Evolutionary conservation across 2,797 vertebrate genomes (phyloP), one percentile per base, ranked within the genome.

Genomic region (Calcarius lapponicus): DNA sequence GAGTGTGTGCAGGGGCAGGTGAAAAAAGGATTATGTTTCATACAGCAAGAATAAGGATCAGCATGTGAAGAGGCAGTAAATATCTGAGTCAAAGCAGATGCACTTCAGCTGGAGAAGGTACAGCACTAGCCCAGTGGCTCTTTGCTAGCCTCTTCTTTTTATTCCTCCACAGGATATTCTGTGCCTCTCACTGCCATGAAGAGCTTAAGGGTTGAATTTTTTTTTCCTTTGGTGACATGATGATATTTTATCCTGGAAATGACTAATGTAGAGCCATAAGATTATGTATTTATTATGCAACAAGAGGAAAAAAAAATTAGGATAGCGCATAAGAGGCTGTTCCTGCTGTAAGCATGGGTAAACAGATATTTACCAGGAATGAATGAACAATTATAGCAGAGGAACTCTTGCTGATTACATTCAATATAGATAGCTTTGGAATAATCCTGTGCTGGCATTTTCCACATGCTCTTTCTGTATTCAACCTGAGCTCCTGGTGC

Each of bases 371-470:
- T 90, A 65, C 36, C 51, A 69, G 58, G 48, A 92, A 57, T 80
- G 56, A 93, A 89, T 64, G 60, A 93, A 66, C 69, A 78, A 8
- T 73, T 34, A 80, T 45, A 81, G 51, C 66, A 86, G 80, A 96
- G 87, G 71, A 96, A 47, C 71, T 81, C 26, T 14, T 88, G 26
- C 65, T 94, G 80, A 86, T 86, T 90, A 43, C 25, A 67, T 91
- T 91, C 75, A 80, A 25, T 56, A 54, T 84, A 84, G 94, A 90
- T 64, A 80, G 82, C 53, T 86, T 70, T 70, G 40, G 56, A 84
- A 25, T 88, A 96, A 94, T 86, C 76, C 29, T 38, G 31, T 80
- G 57, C 58, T 75, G 70, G 66, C 25, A 70, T 93, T 92, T 92
- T 81, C 40, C 66, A 82, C 0, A 0, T 93, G 45, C 16, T 84